Evolutionary conservation across 2,888 invertebrate genomes (phyloP), one percentile per base, ranked within the genome.

Genomic region (Falcaria lacertinaria): DNA sequence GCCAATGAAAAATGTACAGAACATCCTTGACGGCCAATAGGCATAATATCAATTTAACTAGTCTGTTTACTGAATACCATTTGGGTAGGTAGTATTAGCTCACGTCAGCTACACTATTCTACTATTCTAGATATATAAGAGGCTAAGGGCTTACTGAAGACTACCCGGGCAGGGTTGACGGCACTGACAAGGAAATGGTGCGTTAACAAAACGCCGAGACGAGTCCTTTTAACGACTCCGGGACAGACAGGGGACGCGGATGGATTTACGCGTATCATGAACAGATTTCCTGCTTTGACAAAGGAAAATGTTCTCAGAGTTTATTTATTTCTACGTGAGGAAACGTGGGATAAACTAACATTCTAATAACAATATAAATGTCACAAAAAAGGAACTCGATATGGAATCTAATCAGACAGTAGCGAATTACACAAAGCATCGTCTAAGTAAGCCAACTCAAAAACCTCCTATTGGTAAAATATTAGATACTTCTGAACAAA

Each of bases 251-350:
- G 83, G 85, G 85, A 80, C 80, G 79, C 65, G 74, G 78, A 80
- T 73, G 82, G 84, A 85, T 85, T 84, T 83, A 82, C 81, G 74
- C 77, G 81, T 84, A 85, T 84, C 84, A 84, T 73, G 78, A 78
- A 82, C 83, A 84, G 82, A 84, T 85, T 84, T 84, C 83, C 83
- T 78, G 77, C 75, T 69, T 69, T 74, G 75, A 82, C 80, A 83
- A 82, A 84, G 75, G 79, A 75, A 82, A 80, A 75, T 77, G 72
- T 74, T 69, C 67, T 67, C 54, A 63, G 65, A 71, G 71, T 76
- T 74, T 77, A 76, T 77, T 77, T 76, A 73, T 74, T 73, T 71
- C 64, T 66, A 66, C 64, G 61, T 63, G 60, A 55, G 64, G 66
- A 67, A 68, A 68, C 53, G 59, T 59, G 60, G 64, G 60, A 60